A percentile compares a stretch with the other conserved stretches of the same genome.
Conservation (phyloP, 92 coral and sea anemone genomes). For the Siderastrea radians region DNA sequence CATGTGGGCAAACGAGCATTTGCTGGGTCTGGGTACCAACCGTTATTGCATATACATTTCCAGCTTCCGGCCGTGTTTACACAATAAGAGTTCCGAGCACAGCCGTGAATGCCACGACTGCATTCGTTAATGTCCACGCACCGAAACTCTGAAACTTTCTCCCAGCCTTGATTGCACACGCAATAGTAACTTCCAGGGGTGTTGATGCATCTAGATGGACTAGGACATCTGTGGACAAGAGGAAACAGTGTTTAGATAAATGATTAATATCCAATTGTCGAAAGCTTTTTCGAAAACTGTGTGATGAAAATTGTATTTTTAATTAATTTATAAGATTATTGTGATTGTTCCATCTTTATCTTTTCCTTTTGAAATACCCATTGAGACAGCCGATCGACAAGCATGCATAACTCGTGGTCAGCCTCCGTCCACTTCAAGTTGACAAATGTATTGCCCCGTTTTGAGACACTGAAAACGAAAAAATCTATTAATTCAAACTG, state of each 20-base stretch:
- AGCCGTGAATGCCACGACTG: slow-evolving; percentile 75
- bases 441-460: no score
- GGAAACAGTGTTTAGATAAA: background rate
- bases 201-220: slow-evolving; percentile 63
- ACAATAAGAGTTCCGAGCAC: slow-evolving; percentile 74
- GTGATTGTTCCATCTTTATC: no score
- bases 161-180: slow-evolving; percentile 67
- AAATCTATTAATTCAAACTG: no score
- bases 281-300: background rate
- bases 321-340: no score
- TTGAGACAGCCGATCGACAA: no score
- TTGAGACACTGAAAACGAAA: no score
- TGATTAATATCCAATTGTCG: background rate
- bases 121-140: slow-evolving; percentile 81
- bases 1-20: slow-evolving; percentile 56
- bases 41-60: slow-evolving; percentile 83
- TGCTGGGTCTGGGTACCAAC: slow-evolving; percentile 76
- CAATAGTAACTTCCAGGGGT: slow-evolving; percentile 74
- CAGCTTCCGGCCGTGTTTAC: slow-evolving; percentile 93
- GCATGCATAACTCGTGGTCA: no score
- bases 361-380: no score
- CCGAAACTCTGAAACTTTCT: slow-evolving; percentile 56
- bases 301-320: background rate
- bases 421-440: no score
- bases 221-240: slow-evolving; percentile 52